Conservation (phyloP, 1,140 invertebrate species). For the Colletes gigas region DNA sequence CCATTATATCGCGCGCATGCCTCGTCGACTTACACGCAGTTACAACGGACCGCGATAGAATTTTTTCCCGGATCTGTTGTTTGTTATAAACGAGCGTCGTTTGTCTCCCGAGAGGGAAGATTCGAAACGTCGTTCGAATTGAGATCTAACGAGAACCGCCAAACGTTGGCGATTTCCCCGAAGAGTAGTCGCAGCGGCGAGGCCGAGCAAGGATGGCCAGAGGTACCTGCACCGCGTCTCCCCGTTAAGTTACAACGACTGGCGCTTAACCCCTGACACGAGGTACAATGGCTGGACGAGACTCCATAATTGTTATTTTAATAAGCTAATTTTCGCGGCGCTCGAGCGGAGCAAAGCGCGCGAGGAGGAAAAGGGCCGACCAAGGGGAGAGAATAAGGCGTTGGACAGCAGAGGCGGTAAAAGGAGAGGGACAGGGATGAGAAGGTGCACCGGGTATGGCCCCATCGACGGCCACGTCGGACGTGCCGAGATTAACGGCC, state of each 20-base stretch:
- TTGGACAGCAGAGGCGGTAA: not conserved
- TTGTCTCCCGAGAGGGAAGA: too few species aligned
- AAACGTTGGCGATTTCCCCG: slow-evolving; percentile 48
- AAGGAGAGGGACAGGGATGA: slow-evolving; percentile 39
- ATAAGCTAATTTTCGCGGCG: slow-evolving; percentile 75
- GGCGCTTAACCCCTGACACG: slow-evolving; percentile 72
- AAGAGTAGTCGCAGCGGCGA: slow-evolving; percentile 31
- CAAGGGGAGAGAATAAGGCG: slow-evolving; percentile 19
- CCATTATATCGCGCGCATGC: slow-evolving; percentile 20
- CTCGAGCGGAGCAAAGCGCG: slow-evolving; percentile 60
- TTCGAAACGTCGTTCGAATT: too few species aligned
- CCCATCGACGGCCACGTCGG: slow-evolving; percentile 65
- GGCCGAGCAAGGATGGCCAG: not conserved
- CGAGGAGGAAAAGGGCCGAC: slow-evolving; percentile 40
- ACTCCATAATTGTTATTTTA: slow-evolving; percentile 77
- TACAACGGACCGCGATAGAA: slow-evolving; percentile 4
- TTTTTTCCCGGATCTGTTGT: not conserved
- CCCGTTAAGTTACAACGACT: slow-evolving; percentile 72
- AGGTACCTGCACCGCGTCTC: slow-evolving; percentile 46
- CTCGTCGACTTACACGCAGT: slow-evolving; percentile 5
- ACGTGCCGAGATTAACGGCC: slow-evolving; percentile 69
- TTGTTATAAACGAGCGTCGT: too few species aligned
- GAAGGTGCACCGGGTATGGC: slow-evolving; percentile 42
- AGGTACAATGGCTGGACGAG: slow-evolving; percentile 69
- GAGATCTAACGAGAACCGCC: not conserved